These are phyloP conservation scores for Hiodon tergisus DNA, from an alignment of 2,113 vertebrate genomes.

Conservation along the genomic window DNA sequence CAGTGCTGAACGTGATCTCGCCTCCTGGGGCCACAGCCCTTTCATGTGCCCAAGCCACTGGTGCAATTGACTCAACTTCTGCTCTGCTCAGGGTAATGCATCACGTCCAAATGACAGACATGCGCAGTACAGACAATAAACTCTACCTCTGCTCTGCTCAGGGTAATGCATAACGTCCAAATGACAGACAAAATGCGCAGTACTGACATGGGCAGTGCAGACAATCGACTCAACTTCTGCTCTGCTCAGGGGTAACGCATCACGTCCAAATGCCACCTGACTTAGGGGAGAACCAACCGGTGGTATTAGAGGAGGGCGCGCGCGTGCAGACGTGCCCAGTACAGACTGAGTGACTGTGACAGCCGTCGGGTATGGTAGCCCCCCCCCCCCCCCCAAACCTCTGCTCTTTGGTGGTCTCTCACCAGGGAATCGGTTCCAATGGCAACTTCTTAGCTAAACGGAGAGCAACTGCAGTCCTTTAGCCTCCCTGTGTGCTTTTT, in stretches of 20 bases:
- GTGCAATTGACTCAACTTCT: slow-evolving; percentile 30
- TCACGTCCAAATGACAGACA: slow-evolving; percentile 22
- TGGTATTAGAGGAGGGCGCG: not conserved
- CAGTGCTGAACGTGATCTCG: slow-evolving; percentile 18
- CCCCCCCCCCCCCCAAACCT: slow-evolving; percentile 42
- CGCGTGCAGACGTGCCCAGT: slow-evolving; percentile 3
- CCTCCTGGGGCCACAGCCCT: slow-evolving; percentile 35
- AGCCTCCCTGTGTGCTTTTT: slow-evolving; percentile 16
- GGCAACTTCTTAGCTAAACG: slow-evolving; percentile 46
- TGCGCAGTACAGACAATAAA: too few species aligned
- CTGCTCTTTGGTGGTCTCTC: slow-evolving; percentile 58
- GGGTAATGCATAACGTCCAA: not conserved
- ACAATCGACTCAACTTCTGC: too few species aligned
- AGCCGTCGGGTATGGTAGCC: slow-evolving; percentile 45
- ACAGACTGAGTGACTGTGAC: slow-evolving; percentile 57
- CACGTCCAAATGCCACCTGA: not conserved
- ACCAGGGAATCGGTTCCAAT: slow-evolving; percentile 53
- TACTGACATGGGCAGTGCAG: too few species aligned
- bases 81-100: slow-evolving; percentile 29
- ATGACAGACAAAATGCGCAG: not conserved
- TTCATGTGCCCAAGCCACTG: slow-evolving; percentile 41
- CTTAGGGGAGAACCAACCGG: too few species aligned
- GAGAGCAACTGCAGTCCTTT: slow-evolving; percentile 40
- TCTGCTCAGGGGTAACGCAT: too few species aligned
- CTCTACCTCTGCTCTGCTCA: too few species aligned